These are phyloP conservation scores for Lanius collurio DNA, from an alignment of 2,113 vertebrate genomes.

Conservation along the genomic window DNA sequence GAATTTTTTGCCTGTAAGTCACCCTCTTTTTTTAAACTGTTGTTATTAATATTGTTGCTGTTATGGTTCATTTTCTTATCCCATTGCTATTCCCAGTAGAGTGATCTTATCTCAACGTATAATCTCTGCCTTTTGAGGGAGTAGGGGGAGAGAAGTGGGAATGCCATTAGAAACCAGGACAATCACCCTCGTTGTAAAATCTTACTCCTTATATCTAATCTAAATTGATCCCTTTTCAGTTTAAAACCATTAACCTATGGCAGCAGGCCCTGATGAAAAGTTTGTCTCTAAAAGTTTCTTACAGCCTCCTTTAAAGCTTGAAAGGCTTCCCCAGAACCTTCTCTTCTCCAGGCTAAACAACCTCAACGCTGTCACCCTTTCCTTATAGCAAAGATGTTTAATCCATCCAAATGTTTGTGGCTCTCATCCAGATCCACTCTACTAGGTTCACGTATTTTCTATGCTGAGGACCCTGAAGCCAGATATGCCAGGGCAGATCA, in stretches of 20 bases:
- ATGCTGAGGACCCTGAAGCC: background rate
- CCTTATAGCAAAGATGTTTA: background rate
- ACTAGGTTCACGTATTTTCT: background rate
- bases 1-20: background rate
- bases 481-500: accelerated
- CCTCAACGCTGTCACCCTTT: background rate
- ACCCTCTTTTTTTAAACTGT: background rate
- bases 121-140: background rate
- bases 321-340: background rate
- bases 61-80: background rate
- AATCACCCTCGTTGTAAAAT: background rate
- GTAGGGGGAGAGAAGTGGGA: background rate
- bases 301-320: background rate
- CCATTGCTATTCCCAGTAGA: background rate
- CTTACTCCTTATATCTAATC: background rate
- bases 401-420: too few species aligned
- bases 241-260: background rate
- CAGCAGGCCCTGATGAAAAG: background rate
- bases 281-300: background rate
- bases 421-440: accelerated
- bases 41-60: background rate
- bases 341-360: background rate
- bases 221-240: background rate
- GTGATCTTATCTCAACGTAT: background rate
- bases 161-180: accelerated